Evolutionary conservation across 2,113 vertebrate genomes (phyloP).

Genomic region (Ophiodon elongatus): DNA sequence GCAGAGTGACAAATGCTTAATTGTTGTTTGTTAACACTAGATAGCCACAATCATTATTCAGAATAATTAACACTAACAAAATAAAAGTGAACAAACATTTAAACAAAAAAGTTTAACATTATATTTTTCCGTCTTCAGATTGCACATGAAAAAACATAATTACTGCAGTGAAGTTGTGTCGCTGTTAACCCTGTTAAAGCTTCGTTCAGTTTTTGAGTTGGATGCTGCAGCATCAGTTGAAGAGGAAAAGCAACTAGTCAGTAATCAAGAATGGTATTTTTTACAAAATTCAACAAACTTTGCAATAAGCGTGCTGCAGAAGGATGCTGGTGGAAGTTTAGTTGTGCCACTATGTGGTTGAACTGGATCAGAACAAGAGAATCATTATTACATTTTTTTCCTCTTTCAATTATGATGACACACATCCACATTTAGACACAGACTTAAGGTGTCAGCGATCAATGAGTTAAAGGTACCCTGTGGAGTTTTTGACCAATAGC

Average conservation of each 20-base stretch:
- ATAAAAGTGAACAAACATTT: neutral
- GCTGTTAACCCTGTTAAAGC: neutral
- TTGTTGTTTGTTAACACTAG: neutral
- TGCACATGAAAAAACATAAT: neutral
- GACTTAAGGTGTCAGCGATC: neutral
- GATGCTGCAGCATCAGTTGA: neutral
- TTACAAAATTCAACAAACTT: neutral
- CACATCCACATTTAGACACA: neutral
- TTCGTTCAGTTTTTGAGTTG: neutral
- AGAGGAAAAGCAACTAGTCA: neutral
- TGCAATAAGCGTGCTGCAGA: neutral
- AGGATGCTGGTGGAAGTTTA: neutral
- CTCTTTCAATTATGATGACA: neutral
- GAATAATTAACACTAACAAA: neutral
- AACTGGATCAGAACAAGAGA: conserved; percentile 25
- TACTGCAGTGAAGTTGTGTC: neutral
- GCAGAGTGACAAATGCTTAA: neutral
- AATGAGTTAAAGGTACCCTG: neutral
- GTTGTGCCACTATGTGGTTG: neutral
- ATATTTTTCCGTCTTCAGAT: neutral
- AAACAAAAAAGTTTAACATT: too few relatives aligned
- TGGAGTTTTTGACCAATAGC: neutral
- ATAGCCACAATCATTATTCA: neutral
- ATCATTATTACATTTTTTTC: neutral
- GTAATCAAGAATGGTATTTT: neutral